Evolutionary conservation across 2,888 invertebrate species (phyloP), one percentile per base, ranked within the genome.

Genomic region (Heliothis peltigera): DNA sequence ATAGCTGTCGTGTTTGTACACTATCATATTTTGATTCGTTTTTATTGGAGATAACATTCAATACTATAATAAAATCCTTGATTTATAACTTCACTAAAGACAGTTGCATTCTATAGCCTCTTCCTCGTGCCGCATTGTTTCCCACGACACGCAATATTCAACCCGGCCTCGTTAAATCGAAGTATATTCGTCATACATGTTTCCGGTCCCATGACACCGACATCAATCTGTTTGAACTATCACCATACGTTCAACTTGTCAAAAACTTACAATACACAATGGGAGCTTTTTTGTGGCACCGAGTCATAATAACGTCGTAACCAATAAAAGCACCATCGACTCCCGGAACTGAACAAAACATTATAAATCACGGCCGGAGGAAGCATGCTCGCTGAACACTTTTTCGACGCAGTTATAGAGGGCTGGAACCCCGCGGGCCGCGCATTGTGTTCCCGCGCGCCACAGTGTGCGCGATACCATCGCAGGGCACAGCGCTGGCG

Each of bases 341-440:
- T 91, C 88, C 91, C 91, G 91, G 90, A 92, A 91, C 88, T 87
- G 79, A 73, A 87, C 90, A 90, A 89, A 89, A 85, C 85, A 80
- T 83, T 82, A 89, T 91, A 91, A 91, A 90, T 91, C 89, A 90
- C 82, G 56, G 69, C 64, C 21, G 54, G 68, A 82, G 81, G 82
- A 82, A 82, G 72, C 70, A 74, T 71, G 80, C 70, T 72, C 76
- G 46, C 60, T 79, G 81, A 77, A 80, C 75, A 70, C 64, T 81
- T 79, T 80, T 81, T 77, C 61, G 58, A 66, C 72, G 72, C 70
- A 64, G 66, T 78, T 70, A 70, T 70, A 59, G 76, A 70, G 79
- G 79, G 79, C 79, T 75, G 71, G 74, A 17, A 62, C 79, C 79
- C 81, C 77, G 76, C 80, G 70, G 80, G 62, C 65, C 53, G 12